Evolutionary conservation across 2,113 vertebrate species (phyloP), one percentile per base, ranked within the genome.

Genomic region (Tricholaema leucomelas): DNA sequence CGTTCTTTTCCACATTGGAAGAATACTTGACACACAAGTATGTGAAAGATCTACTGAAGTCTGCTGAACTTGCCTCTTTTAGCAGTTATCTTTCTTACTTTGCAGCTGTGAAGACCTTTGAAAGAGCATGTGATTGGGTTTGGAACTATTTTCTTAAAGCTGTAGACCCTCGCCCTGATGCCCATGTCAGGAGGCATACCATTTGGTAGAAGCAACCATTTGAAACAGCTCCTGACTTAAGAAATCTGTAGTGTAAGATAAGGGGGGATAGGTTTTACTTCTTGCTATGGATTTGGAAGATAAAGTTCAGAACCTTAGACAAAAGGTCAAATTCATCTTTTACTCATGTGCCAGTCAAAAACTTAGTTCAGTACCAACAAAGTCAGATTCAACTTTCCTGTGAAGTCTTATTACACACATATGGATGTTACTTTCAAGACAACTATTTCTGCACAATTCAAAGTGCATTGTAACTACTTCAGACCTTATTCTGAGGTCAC

Each of bases 161-260:
- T 75, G 24, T 30, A 74, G 50, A 69, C 46, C 60, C 70, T 54
- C 1, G 0, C 6, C 17, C 24, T 14, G 16, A 2, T 15, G 5
- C 0, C 0, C 92, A 71, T 28, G 44, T 75, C 54, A 58, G 46
- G 52, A 70, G 69, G 85, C 0, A 2, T 18, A 18, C 1, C 11
- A 78, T 78, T 81, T 81, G 13, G 42, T 65, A 55, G 90, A 84
- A 88, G 15, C 64, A 85, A 71, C 19, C 44, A 42, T 50, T 56
- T 85, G 72, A 93, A 94, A 84, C 21, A 52, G 54, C 25, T 58
- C 20, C 61, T 93, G 50, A 88, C 44, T 69, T 91, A 35, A 82
- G 87, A 56, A 80, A 83, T 77, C 78, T 81, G 60, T 40, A 91
- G 46, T 63, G 64, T 42, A 48, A 96, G 92, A 90, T 81, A 92